phyloP scores from a whole-genome alignment of 2,113 vertebrate species.

The Campylomormyrus numenius region DNA sequence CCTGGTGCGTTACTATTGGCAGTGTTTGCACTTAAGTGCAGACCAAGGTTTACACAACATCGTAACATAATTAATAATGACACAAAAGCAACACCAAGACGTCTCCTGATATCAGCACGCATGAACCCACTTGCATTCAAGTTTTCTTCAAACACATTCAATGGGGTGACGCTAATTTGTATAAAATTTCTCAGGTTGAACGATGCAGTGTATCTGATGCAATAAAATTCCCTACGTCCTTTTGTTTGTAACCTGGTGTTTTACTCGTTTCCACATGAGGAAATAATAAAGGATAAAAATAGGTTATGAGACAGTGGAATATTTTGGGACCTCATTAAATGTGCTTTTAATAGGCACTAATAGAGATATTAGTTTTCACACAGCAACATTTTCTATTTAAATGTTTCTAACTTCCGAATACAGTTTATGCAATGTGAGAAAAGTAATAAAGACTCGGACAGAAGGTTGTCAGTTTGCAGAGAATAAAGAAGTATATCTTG shows the following conservation, averaged over 20 bases:
- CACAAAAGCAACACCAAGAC: background rate
- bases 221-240: background rate
- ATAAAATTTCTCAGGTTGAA: background rate
- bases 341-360: background rate
- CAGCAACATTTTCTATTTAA: background rate
- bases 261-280: background rate
- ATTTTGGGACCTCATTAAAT: background rate
- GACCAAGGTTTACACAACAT: background rate
- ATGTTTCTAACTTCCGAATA: background rate
- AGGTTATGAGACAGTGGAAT: background rate
- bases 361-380: background rate
- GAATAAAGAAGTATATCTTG: background rate
- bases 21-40: background rate
- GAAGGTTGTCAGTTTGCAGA: background rate
- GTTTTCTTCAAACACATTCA: background rate
- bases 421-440: background rate
- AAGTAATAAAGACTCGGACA: background rate
- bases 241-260: background rate
- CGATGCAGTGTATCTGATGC: background rate
- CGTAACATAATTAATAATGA: background rate
- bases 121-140: background rate
- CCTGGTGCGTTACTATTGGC: slow-evolving; percentile 26
- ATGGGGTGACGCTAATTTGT: background rate
- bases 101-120: background rate
- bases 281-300: background rate